phyloP scores from a whole-genome alignment of 2,888 invertebrate species.

The Stenichneumon culpator region DNA sequence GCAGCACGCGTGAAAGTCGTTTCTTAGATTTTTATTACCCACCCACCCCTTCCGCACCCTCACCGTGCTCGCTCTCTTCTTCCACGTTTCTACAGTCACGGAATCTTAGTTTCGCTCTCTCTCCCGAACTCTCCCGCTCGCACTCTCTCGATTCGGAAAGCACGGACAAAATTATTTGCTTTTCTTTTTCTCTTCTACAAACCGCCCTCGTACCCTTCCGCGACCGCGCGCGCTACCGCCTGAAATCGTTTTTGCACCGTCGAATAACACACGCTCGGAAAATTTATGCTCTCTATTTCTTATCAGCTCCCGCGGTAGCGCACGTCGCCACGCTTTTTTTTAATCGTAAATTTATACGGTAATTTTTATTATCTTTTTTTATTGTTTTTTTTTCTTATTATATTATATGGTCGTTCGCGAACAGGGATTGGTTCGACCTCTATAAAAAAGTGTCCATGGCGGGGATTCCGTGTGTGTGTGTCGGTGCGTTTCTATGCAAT shows the following conservation, averaged over 20 bases:
- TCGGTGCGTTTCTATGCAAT: neutral
- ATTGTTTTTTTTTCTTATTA: no score
- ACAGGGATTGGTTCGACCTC: neutral
- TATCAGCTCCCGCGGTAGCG: neutral
- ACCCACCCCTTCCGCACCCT: constrained; percentile 18
- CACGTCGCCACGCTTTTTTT: neutral
- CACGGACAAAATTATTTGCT: constrained; percentile 44
- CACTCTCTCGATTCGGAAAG: constrained; percentile 12
- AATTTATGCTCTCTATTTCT: constrained; percentile 49
- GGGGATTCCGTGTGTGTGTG: neutral
- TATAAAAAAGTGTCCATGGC: neutral
- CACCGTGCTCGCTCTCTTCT: constrained; percentile 21
- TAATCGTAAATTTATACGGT: constrained; percentile 11
- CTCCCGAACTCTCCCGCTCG: neutral
- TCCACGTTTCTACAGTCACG: constrained; percentile 52
- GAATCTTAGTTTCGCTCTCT: constrained; percentile 9
- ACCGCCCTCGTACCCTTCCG: constrained; percentile 25
- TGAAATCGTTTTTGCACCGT: constrained; percentile 37
- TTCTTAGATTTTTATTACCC: constrained; percentile 64
- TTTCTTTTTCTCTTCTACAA: constrained; percentile 40
- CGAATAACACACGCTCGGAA: constrained; percentile 36
- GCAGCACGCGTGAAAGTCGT: constrained; percentile 66
- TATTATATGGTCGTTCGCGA: neutral
- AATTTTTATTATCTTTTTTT: neutral
- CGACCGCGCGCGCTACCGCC: constrained; percentile 24